Base-by-base conservation (phyloP, 1,140 invertebrate species). In the Leguminivora glycinivorella region DNA sequence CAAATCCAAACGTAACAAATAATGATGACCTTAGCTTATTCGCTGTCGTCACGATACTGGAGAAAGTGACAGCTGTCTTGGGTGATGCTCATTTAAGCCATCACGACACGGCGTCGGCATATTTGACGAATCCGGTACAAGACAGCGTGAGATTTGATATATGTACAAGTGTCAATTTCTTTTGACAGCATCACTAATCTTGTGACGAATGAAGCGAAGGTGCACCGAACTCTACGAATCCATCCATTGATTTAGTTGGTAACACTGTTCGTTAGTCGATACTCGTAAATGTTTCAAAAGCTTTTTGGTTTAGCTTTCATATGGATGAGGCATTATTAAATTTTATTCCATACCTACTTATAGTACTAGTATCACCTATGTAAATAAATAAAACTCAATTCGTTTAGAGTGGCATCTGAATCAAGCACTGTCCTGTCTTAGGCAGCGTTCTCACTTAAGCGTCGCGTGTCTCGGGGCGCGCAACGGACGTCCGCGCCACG, bases 141-240 rank as follows among this genome's bases (percentile, higher is more conserved):
- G 43, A 47, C 43, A 47, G 43, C 43, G 43, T 47, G 47, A 52
- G 47, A 52, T 52, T 52, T 52, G 19, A 52, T n/a, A 52, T 52
- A 52, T 22, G 47, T 52, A 9, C 47, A 22, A 6, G 47, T 52
- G 47, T 52, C 47, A 52, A 52, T 52, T 52, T 52, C 19, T 22
- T 22, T 52, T 52, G 47, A 52, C 47, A 52, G 47, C 47, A 52
- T 52, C 47, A 52, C 47, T 52, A 52, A 52, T 52, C 17, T 52
- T 52, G 7, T 52, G 19, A 25, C 29, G n/a, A 26, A 31, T 63
- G 29, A 19, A 26, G 58, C 12, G 5, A 25, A 63, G 14, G 25
- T n/a, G 24, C 58, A 29, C 12, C 14, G 24, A 26, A 80, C 70
- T 60, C 76, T 79, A 60, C 31, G 47, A 22, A 9, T 9, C 1